These are phyloP conservation scores for Pollimyrus isidori DNA, from an alignment of 2,113 vertebrate genomes.

Conservation along the genomic window DNA sequence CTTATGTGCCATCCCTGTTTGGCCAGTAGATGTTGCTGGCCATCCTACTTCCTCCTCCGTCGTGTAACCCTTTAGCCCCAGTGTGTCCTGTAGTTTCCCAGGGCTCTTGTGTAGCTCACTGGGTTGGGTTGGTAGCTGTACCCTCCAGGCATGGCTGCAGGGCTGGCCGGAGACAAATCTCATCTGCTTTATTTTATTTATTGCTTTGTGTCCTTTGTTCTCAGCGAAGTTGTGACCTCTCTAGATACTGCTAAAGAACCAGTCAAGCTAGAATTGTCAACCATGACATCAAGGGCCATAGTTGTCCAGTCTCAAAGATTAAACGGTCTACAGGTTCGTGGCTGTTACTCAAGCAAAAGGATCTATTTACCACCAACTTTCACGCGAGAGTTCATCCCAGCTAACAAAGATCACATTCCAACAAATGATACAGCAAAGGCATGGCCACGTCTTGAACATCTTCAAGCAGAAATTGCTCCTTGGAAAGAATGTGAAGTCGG, in stretches of 20 bases:
- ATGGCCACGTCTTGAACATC: conserved; percentile 28
- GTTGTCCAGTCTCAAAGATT: not conserved
- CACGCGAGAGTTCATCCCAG: conserved; percentile 26
- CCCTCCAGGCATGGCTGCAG: too few relatives aligned
- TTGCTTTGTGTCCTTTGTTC: not conserved
- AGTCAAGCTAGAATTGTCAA: not conserved
- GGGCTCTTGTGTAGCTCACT: too few relatives aligned
- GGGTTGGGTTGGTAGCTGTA: too few relatives aligned
- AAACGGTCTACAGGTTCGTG: conserved; percentile 21
- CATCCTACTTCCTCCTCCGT: too few relatives aligned
- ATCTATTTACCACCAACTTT: conserved; percentile 20
- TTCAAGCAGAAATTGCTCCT: conserved; percentile 24
- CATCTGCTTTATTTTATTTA: too few relatives aligned
- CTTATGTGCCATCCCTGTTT: too few relatives aligned
- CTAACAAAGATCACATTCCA: conserved; percentile 28
- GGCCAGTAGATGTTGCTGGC: too few relatives aligned
- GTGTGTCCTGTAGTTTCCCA: too few relatives aligned
- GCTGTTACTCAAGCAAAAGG: conserved; percentile 21
- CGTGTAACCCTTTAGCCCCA: too few relatives aligned
- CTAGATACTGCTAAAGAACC: not conserved
- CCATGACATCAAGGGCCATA: not conserved
- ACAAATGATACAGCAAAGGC: conserved; percentile 23
- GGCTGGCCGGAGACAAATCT: too few relatives aligned
- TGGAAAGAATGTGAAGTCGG: conserved; percentile 17
- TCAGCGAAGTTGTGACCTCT: not conserved